Evolutionary conservation across 2,113 vertebrate species (phyloP), one percentile per base, ranked within the genome.

Genomic region (Columba janthina): DNA sequence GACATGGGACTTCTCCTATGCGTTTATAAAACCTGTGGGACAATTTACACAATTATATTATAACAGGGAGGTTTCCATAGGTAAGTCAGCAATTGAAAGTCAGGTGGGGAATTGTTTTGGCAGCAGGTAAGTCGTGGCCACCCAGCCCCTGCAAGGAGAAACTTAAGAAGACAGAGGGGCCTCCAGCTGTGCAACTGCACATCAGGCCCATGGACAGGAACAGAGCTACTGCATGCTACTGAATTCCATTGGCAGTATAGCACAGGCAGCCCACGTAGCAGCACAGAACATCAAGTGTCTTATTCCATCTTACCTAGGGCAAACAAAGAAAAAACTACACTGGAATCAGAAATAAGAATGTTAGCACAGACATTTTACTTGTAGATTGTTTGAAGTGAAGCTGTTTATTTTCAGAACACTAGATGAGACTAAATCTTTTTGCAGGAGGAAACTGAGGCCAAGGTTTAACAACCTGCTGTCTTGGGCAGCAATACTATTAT

Each of bases 1-100:
- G 89, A 90, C 92, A 93, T 77, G 92, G 76, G 93, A 77, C 93
- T 93, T 88, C 93, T 93, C 95, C 93, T 91, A 95, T 86, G 93
- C 86, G 50, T 81, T 96, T 96, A 95, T 93, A 88, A 95, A 92
- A 96, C 88, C 93, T 93, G 93, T 87, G 92, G 94, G 90, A 96
- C 92, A 95, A 97, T 95, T 96, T 92, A 96, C 89, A 96, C 80
- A 92, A 92, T 94, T 86, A 48, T 80, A 96, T 94, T 88, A 86
- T 92, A 97, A 92, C 2, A 3, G 46, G 60, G 94, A 96, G 94
- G 88, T 84, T 94, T 94, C 90, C 66, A 69, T 75, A 57, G 62
- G 44, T 60, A 89, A 92, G 90, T 73, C 88, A 93, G 72, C 90
- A 95, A 80, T 8, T 95, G 81, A 93, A 82, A 80, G 75, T 77